Percentiles rank a stretch among this genome's conserved stretches.
phyloP scores from a whole-genome alignment of 2,797 vertebrate genomes.

The Anomalospiza imberbis region DNA sequence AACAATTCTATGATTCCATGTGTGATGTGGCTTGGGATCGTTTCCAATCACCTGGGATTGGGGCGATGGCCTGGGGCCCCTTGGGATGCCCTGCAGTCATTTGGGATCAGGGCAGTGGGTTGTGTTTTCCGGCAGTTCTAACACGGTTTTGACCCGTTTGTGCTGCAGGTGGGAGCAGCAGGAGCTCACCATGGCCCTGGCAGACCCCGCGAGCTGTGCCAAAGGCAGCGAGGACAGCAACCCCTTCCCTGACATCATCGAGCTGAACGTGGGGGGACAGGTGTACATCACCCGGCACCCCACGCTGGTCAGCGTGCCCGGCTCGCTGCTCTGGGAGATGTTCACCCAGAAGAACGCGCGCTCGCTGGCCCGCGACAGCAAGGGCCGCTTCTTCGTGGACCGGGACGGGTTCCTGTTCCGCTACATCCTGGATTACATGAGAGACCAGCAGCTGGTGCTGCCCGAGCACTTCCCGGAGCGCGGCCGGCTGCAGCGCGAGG shows the following conservation, averaged over 20 bases:
- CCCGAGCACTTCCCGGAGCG: conserved; percentile 93
- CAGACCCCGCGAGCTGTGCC: conserved; percentile 72
- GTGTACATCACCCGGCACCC: conserved; percentile 90
- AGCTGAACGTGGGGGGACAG: conserved; percentile 93
- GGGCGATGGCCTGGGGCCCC: too few relatives aligned
- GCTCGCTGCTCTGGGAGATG: conserved; percentile 90
- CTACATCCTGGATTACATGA: conserved; percentile 90
- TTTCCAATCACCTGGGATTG: background rate
- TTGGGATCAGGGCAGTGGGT: fast-evolving
- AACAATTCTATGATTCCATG: fast-evolving
- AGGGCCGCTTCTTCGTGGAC: conserved; percentile 91
- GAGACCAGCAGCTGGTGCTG: conserved; percentile 87
- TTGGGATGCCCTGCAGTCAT: background rate
- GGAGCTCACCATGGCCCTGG: conserved; percentile 82
- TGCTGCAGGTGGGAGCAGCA: conserved; percentile 26
- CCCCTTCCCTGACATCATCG: conserved; percentile 84
- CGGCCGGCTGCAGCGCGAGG: conserved; percentile 86
- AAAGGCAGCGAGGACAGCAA: conserved; percentile 75
- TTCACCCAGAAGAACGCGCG: conserved; percentile 81
- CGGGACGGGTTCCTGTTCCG: conserved; percentile 93
- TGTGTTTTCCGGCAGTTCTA: fast-evolving
- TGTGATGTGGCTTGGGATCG: fast-evolving
- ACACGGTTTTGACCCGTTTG: fast-evolving
- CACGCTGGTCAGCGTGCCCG: conserved; percentile 85
- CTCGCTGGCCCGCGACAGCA: conserved; percentile 87